Base-by-base conservation (phyloP, 2,113 vertebrate genomes). In the Prionailurus viverrinus region DNA sequence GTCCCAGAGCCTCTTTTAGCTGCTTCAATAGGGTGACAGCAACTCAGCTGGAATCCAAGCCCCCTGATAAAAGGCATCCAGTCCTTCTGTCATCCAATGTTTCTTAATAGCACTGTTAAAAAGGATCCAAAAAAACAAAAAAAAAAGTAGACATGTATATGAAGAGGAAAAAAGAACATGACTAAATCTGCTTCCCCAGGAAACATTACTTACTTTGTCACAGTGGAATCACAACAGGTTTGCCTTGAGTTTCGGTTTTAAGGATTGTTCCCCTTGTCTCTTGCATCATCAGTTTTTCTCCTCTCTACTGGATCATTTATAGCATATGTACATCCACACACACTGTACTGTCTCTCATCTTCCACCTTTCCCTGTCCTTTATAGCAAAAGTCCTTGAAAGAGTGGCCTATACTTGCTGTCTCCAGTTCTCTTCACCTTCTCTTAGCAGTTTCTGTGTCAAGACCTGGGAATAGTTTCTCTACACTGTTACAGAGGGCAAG, bases 21-120 rank as follows among this genome's bases (percentile, higher is more conserved):
- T 99, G 96, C 95, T 99, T 99, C 95, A 99, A 94, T 83, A 99
- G 97, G 12, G 98, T 98, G 12, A 99, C 99, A 83, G 99, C 99
- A 66, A 99, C 99, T 90, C 99, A 98, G 86, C 99, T 99, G 86
- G 99, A 99, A 98, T 99, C 99, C 94, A 99, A 98, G 53, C 99
- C 99, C 25, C 99, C 99, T 99, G 99, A 99, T 63, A 99, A 98
- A 27, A 99, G 99, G 97, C 99, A 99, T 7, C 99, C 99, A 18
- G 99, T 99, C 63, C 99, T 99, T 96, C 99, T 99, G 78, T 97
- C 99, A 99, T 99, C 90, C 99, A 98, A 36, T 99, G 98, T 94
- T 99, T 99, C 96, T 97, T 98, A 27, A 99, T 99, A 16, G 99
- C 99, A 39, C 98, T 99, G 98, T 99, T 99, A 98, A 99, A 99